These are phyloP conservation scores for Periophthalmus modestus DNA, from an alignment of 2,113 vertebrate genomes.

Conservation along the genomic window DNA sequence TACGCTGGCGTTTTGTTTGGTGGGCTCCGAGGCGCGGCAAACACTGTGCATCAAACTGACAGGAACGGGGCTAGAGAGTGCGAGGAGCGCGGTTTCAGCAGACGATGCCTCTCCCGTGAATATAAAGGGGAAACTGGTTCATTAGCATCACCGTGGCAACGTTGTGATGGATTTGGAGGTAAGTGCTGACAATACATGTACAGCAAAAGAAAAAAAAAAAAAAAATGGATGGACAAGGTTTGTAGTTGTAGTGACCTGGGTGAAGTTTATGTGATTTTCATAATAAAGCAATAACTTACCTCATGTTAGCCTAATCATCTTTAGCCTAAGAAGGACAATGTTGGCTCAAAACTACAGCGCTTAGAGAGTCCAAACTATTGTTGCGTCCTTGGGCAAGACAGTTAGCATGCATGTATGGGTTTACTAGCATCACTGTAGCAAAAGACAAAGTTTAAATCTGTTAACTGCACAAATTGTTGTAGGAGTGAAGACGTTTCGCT, in stretches of 20 bases:
- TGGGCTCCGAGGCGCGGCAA: slow-evolving; percentile 7
- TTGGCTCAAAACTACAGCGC: too few relatives aligned
- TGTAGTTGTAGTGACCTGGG: not conserved
- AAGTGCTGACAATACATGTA: slow-evolving; percentile 30
- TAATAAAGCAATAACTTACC: too few relatives aligned
- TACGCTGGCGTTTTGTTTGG: slow-evolving; percentile 25
- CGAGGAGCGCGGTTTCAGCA: slow-evolving; percentile 24
- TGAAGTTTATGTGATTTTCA: too few relatives aligned
- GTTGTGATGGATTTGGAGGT: slow-evolving; percentile 2
- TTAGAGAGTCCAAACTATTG: too few relatives aligned
- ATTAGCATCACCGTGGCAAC: slow-evolving; percentile 40
- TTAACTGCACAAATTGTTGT: too few relatives aligned
- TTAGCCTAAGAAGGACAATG: too few relatives aligned
- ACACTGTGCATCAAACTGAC: slow-evolving; percentile 52
- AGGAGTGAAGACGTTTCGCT: too few relatives aligned
- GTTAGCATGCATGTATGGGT: slow-evolving; percentile 1
- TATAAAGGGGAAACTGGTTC: slow-evolving; percentile 42
- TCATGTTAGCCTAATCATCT: too few relatives aligned
- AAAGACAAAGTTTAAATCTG: too few relatives aligned
- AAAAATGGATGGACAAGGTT: not conserved
- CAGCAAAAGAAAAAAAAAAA: too few relatives aligned
- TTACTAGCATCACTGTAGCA: slow-evolving; percentile 46
- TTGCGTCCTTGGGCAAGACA: too few relatives aligned
- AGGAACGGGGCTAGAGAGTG: slow-evolving; percentile 28
- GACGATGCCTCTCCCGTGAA: slow-evolving; percentile 26